Base-by-base conservation (phyloP, 1,140 invertebrate genomes). In the Zaprionus vittiger region DNA sequence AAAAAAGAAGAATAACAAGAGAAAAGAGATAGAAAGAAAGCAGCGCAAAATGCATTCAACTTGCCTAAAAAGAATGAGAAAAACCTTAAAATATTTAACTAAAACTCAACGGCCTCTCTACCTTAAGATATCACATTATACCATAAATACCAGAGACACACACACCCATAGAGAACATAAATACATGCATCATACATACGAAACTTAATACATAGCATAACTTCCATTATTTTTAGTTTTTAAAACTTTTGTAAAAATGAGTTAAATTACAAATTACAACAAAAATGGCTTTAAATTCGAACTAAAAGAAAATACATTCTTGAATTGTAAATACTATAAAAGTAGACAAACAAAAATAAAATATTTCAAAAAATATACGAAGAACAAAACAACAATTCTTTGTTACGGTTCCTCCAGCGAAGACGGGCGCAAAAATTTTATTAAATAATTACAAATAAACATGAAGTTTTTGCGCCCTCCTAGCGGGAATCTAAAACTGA, bases 11-110 rank as follows among this genome's bases (percentile, higher is more conserved):
- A 77, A 74, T 60, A 65, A 31, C 6, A 31, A 11, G 31, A 34
- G 31, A 31, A 31, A 31, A 11, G 31, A 41, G n/a, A 44, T 1
- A 22, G 41, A 47, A 60, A 44, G 26, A 17, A 24, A 66, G 63
- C 81, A 80, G 84, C 81, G 85, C 84, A 84, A 84, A 86, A 86
- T 87, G 77, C 83, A 86, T 80, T 74, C 80, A 87, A 87, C 83
- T 87, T 86, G 84, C 79, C 83, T 73, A 49, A 7, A 57, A 56
- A 63, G 41, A 34, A 72, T 54, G 57, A 59, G 31, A 41, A 65
- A 41, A 65, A 60, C 41, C 71, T 59, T 67, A 67, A 77, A 63
- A 69, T 62, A 67, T 24, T 52, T 52, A 67, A 79, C 71, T 62
- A 34, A 62, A 69, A 73, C 63, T 79, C 54, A 73, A 83, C 55